These are phyloP conservation scores for Laticauda colubrina DNA, from an alignment of 2,113 vertebrate genomes.

Conservation along the genomic window DNA sequence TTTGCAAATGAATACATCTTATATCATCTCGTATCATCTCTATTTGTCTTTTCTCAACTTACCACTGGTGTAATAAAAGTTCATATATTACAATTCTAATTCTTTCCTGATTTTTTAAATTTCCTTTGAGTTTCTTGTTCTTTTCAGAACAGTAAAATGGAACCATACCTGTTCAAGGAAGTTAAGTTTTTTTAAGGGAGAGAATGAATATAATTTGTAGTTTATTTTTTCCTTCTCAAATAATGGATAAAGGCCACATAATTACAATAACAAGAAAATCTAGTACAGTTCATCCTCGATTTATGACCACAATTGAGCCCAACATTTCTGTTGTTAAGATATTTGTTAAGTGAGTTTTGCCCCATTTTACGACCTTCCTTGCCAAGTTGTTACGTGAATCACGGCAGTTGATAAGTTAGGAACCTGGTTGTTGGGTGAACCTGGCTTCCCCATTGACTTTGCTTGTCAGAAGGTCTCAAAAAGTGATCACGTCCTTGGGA, in stretches of 20 bases:
- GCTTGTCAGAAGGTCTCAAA: not conserved
- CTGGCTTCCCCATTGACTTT: not conserved
- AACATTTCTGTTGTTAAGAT: not conserved
- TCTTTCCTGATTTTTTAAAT: not conserved
- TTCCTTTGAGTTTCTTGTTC: not conserved
- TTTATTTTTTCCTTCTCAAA: not conserved
- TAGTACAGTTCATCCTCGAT: not conserved
- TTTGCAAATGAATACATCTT: not conserved
- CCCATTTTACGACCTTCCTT: not conserved
- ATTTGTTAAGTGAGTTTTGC: not conserved
- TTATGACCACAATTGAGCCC: not conserved
- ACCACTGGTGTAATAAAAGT: not conserved
- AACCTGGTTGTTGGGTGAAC: not conserved
- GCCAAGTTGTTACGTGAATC: not conserved
- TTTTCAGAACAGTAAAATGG: not conserved
- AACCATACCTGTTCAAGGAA: not conserved
- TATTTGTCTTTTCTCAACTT: not conserved
- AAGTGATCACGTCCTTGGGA: not conserved
- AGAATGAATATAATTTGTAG: not conserved
- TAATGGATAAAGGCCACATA: not conserved
- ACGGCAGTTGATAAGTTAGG: not conserved
- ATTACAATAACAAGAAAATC: not conserved
- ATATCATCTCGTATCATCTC: not conserved
- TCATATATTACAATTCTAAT: not conserved
- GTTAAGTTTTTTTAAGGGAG: not conserved